These are phyloP conservation scores for Melieria picta DNA, from an alignment of 2,888 invertebrate species.

Conservation along the genomic window DNA sequence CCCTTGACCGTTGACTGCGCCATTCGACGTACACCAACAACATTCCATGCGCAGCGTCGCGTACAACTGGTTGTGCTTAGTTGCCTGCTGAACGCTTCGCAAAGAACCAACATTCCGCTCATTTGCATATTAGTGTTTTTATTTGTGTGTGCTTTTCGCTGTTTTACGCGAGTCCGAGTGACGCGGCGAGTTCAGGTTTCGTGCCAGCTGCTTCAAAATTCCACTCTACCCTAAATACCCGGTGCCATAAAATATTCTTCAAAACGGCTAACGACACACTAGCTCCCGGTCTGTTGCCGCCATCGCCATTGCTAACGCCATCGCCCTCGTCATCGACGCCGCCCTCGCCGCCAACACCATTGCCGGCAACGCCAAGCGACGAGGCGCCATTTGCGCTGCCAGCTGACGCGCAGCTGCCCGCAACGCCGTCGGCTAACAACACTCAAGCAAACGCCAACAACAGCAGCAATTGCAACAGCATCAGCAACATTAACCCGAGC, in stretches of 20 bases:
- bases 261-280: constrained; percentile 33
- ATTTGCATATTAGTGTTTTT: too few species aligned
- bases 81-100: too few species aligned
- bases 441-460: constrained; percentile 11
- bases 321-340: constrained; percentile 15
- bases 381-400: not conserved
- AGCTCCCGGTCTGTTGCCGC: constrained; percentile 1
- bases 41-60: too few species aligned
- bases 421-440: not conserved
- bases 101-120: too few species aligned
- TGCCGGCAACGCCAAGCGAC: constrained; percentile 22
- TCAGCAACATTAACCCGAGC: not conserved
- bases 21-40: too few species aligned
- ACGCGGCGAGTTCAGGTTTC: too few species aligned
- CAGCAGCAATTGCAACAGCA: constrained; percentile 3
- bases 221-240: too few species aligned
- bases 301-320: constrained; percentile 18
- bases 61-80: too few species aligned
- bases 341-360: constrained; percentile 16
- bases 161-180: too few species aligned
- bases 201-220: too few species aligned
- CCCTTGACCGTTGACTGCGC: too few species aligned
- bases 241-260: not conserved
- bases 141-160: too few species aligned
- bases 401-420: not conserved